These are phyloP conservation scores for Plebejus argus DNA, from an alignment of 2,888 invertebrate genomes.

Conservation along the genomic window DNA sequence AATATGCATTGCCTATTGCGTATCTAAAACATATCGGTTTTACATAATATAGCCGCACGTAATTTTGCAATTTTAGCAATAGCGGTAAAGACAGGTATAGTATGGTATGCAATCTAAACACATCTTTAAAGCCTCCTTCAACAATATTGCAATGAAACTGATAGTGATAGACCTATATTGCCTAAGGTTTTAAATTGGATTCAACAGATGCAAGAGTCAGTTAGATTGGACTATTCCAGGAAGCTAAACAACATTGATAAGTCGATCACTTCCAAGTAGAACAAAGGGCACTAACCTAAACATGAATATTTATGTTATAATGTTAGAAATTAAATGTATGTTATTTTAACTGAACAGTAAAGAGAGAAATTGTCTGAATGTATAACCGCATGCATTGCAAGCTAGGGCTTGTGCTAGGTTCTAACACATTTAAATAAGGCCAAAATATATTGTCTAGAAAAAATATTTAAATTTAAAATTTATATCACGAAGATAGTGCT, in stretches of 20 bases:
- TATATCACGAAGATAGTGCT: not conserved
- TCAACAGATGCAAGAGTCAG: constrained; percentile 18
- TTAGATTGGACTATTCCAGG: constrained; percentile 12
- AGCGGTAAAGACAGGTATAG: not conserved
- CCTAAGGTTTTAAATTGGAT: constrained; percentile 6
- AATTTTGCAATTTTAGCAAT: no score
- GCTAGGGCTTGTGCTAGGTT: not conserved
- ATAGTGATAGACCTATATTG: not conserved
- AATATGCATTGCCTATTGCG: no score
- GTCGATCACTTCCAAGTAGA: not conserved
- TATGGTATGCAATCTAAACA: not conserved
- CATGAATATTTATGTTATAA: not conserved
- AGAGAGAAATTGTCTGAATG: no score
- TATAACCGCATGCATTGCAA: no score
- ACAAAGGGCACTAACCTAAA: not conserved
- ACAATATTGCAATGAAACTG: constrained; percentile 8
- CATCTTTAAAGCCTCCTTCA: not conserved
- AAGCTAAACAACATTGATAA: not conserved
- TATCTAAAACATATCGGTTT: no score
- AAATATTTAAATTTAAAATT: not conserved
- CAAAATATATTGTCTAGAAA: not conserved
- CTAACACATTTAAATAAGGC: not conserved
- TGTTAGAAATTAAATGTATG: not conserved
- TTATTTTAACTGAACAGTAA: no score
- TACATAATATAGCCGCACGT: no score